Conservation (phyloP, 2,888 invertebrate species). For the Drosophila anomalata region DNA sequence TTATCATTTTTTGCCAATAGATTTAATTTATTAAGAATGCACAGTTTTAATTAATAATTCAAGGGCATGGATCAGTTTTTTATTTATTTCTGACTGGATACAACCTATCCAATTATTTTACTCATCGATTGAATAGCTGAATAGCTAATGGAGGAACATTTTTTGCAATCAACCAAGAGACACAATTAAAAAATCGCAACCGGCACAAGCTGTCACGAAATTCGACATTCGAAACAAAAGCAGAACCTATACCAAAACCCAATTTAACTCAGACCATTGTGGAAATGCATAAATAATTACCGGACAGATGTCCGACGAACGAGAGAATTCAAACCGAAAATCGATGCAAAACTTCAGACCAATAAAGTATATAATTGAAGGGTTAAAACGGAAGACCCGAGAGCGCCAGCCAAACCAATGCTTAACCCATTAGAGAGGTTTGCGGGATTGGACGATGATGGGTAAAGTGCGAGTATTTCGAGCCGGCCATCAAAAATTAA, state of each 20-base stretch:
- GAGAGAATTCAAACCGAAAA: constrained; percentile 59
- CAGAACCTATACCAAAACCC: constrained; percentile 25
- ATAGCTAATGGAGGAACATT: constrained; percentile 25
- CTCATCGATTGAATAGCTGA: constrained; percentile 25
- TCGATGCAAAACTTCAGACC: constrained; percentile 51
- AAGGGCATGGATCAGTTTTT: background rate
- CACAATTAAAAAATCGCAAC: constrained; percentile 66
- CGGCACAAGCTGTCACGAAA: constrained; percentile 53
- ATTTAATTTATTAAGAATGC: background rate
- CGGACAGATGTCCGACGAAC: constrained; percentile 36
- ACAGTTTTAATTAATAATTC: background rate
- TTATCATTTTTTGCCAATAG: background rate
- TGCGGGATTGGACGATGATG: constrained; percentile 27
- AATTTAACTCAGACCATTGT: background rate
- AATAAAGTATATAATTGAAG: constrained; percentile 32
- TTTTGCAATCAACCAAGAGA: constrained; percentile 22
- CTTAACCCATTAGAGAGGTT: constrained; percentile 47
- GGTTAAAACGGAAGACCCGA: constrained; percentile 10
- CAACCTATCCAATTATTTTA: constrained; percentile 15
- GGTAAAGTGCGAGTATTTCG: constrained; percentile 11
- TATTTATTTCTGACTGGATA: background rate
- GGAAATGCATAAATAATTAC: constrained; percentile 37
- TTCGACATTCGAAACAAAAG: constrained; percentile 10
- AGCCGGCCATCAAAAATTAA: constrained; percentile 74
- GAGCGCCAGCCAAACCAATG: constrained; percentile 1